A percentile compares a stretch with the other conserved stretches of the same genome.
Evolutionary conservation across 2,113 vertebrate genomes (phyloP).

Genomic region (Clarias batrachus): DNA sequence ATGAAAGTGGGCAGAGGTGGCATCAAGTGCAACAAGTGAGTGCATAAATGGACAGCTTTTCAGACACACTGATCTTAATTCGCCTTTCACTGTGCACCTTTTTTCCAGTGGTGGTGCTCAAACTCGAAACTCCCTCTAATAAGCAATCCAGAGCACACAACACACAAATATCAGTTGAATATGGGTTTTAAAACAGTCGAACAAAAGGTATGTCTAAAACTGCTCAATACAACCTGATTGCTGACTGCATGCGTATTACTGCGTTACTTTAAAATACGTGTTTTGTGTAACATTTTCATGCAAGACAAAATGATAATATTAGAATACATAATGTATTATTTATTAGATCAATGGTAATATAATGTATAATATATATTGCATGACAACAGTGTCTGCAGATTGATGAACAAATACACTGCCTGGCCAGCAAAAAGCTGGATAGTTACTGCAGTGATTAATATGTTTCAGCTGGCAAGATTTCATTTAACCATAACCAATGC

Average conservation of each 20-base stretch:
- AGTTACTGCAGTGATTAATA: no score
- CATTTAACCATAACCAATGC: no score
- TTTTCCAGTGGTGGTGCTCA: no score
- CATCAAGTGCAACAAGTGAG: neutral
- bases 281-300: neutral
- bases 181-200: neutral
- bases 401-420: neutral
- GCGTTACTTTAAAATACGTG: neutral
- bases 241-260: neutral
- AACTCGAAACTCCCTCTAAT: no score
- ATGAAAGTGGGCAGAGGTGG: neutral
- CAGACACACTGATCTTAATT: no score
- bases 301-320: neutral
- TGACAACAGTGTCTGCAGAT: neutral
- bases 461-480: no score
- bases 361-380: neutral
- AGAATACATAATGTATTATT: neutral
- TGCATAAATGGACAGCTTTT: no score
- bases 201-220: neutral
- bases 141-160: neutral
- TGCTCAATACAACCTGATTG: neutral
- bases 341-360: neutral
- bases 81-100: no score
- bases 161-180: neutral
- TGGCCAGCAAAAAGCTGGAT: no score